These are phyloP conservation scores for Cheilinus undulatus DNA, from an alignment of 2,113 vertebrate genomes.

Conservation along the genomic window DNA sequence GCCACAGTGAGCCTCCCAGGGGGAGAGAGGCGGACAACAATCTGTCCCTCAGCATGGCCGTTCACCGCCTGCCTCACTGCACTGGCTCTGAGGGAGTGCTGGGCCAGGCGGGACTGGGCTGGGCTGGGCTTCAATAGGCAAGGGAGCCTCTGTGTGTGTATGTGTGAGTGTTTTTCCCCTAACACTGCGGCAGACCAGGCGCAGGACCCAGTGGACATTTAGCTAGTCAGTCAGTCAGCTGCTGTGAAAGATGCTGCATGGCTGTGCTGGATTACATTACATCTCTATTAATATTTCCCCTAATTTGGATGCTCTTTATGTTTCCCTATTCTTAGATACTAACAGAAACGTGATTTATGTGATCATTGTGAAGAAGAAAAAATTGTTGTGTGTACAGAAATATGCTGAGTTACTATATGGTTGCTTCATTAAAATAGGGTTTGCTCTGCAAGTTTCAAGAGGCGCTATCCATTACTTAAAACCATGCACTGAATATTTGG, in stretches of 20 bases:
- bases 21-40: slow-evolving; percentile 80
- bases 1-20: slow-evolving; percentile 79
- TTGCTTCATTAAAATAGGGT: slow-evolving; percentile 78
- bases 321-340: slow-evolving; percentile 59
- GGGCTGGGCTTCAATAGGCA: slow-evolving; percentile 66
- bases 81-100: slow-evolving; percentile 72
- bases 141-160: slow-evolving; percentile 36
- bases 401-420: slow-evolving; percentile 76
- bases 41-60: slow-evolving; percentile 85
- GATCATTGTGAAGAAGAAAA: slow-evolving; percentile 54
- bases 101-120: slow-evolving; percentile 67
- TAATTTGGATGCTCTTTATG: slow-evolving; percentile 57
- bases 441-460: slow-evolving; percentile 74
- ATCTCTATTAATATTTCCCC: slow-evolving; percentile 37
- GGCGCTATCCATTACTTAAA: slow-evolving; percentile 72
- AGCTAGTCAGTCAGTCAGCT: slow-evolving; percentile 52
- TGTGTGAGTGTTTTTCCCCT: slow-evolving; percentile 51
- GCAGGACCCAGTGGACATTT: slow-evolving; percentile 66
- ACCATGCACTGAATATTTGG: slow-evolving; percentile 58
- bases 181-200: slow-evolving; percentile 73
- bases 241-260: slow-evolving; percentile 59
- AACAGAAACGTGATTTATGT: slow-evolving; percentile 75
- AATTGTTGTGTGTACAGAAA: slow-evolving; percentile 61
- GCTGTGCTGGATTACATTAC: slow-evolving; percentile 22
- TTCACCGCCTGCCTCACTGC: slow-evolving; percentile 78